Percentiles rank a stretch among this genome's conserved stretches.
Conservation (phyloP, 1,140 invertebrate genomes). For the Bombus ignitus region DNA sequence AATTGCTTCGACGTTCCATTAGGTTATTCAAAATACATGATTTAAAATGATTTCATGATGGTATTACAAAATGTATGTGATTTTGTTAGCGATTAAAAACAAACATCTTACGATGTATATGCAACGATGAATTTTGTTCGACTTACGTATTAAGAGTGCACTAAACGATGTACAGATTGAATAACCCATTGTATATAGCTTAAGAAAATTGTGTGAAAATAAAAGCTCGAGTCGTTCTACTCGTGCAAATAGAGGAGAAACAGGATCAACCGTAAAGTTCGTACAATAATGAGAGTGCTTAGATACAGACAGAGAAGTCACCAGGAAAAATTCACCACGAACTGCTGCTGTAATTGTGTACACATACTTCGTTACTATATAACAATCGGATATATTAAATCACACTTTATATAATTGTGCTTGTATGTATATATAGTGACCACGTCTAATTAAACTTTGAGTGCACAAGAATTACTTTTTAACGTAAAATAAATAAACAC, state of each 20-base stretch:
- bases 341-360: neutral
- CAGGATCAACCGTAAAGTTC: neutral
- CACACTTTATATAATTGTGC: neutral
- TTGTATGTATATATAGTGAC: too few relatives aligned
- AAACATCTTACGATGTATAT: too few relatives aligned
- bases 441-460: neutral
- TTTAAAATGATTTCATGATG: neutral
- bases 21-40: constrained; percentile 26
- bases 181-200: constrained; percentile 32
- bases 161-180: constrained; percentile 23
- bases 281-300: constrained; percentile 2
- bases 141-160: neutral
- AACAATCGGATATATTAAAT: neutral
- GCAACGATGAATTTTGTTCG: too few relatives aligned
- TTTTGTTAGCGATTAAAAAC: too few relatives aligned
- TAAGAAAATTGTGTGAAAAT: neutral
- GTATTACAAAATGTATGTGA: too few relatives aligned
- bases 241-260: constrained; percentile 49
- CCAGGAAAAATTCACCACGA: neutral
- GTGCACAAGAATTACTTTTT: neutral
- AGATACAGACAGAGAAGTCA: neutral
- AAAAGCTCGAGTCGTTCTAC: constrained; percentile 39
- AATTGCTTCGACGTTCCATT: neutral
- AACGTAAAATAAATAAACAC: neutral
- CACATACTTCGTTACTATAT: neutral